Evolutionary conservation across 2,888 invertebrate species (phyloP).

Genomic region (Cetonia aurata): DNA sequence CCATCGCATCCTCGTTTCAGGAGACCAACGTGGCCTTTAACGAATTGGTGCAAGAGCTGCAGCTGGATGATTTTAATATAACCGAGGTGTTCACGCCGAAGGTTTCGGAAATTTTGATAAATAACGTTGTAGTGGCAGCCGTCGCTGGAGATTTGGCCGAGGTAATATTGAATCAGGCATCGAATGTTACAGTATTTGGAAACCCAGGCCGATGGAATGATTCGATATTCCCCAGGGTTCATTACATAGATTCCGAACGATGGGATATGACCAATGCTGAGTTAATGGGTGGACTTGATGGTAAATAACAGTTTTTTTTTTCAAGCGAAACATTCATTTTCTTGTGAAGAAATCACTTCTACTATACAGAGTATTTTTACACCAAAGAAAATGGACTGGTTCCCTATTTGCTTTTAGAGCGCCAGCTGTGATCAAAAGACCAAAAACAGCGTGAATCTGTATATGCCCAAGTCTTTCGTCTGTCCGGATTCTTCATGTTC

Average conservation of each 20-base stretch:
- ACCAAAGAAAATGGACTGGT: no score
- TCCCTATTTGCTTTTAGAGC: no score
- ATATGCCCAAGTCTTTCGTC: no score
- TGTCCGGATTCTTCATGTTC: no score
- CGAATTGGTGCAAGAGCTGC: conserved; percentile 65
- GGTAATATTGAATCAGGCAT: conserved; percentile 74
- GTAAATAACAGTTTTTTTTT: conserved; percentile 61
- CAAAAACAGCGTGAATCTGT: no score
- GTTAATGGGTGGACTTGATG: conserved; percentile 77
- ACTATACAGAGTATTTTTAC: no score
- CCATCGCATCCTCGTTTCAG: conserved; percentile 74
- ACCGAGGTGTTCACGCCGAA: conserved; percentile 1
- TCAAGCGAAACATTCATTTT: no score
- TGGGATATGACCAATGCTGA: conserved; percentile 79
- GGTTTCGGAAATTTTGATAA: not conserved
- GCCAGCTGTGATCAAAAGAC: no score
- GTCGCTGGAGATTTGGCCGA: conserved; percentile 76
- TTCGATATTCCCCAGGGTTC: conserved; percentile 71
- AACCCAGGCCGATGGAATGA: conserved; percentile 77
- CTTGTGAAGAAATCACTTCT: no score
- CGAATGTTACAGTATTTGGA: conserved; percentile 67
- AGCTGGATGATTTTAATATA: conserved; percentile 51
- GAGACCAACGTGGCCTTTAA: conserved; percentile 70
- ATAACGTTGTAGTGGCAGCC: conserved; percentile 71
- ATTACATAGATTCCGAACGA: conserved; percentile 69